phyloP scores from a whole-genome alignment of 2,888 invertebrate genomes.

The Dasysyrphus tricinctus region DNA sequence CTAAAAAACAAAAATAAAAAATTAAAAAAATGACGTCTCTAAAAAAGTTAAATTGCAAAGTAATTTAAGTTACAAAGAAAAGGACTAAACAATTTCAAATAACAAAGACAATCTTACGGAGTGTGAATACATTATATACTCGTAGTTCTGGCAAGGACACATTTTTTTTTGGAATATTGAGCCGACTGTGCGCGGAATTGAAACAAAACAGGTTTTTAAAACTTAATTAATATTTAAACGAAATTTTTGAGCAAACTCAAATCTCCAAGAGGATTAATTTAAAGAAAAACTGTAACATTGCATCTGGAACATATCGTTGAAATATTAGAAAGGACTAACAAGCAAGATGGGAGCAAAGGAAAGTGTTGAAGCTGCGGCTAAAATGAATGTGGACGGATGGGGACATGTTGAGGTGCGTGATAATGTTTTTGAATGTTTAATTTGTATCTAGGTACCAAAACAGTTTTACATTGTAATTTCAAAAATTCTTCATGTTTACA shows the following conservation, averaged over 20 bases:
- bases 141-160: conserved; percentile 38
- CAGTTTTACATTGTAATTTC: background rate
- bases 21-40: conserved; percentile 14
- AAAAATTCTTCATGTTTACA: too few relatives aligned
- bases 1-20: background rate
- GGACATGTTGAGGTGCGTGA: conserved; percentile 90
- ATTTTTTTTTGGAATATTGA: conserved; percentile 28
- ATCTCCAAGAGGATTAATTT: conserved; percentile 21
- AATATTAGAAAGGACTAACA: conserved; percentile 58
- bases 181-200: conserved; percentile 53
- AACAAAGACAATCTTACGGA: conserved; percentile 30
- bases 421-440: background rate
- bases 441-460: background rate
- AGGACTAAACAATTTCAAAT: conserved; percentile 22
- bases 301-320: conserved; percentile 69
- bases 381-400: conserved; percentile 92
- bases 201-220: conserved; percentile 59
- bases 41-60: conserved; percentile 11
- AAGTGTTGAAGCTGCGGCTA: conserved; percentile 90
- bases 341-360: conserved; percentile 91
- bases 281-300: conserved; percentile 12
- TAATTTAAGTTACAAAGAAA: conserved; percentile 22
- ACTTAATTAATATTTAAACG: conserved; percentile 31
- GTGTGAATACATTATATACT: conserved; percentile 27
- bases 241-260: conserved; percentile 17